Base-by-base conservation (phyloP, 2,888 invertebrate genomes). In the Liopterus haemorrhoidalis region DNA sequence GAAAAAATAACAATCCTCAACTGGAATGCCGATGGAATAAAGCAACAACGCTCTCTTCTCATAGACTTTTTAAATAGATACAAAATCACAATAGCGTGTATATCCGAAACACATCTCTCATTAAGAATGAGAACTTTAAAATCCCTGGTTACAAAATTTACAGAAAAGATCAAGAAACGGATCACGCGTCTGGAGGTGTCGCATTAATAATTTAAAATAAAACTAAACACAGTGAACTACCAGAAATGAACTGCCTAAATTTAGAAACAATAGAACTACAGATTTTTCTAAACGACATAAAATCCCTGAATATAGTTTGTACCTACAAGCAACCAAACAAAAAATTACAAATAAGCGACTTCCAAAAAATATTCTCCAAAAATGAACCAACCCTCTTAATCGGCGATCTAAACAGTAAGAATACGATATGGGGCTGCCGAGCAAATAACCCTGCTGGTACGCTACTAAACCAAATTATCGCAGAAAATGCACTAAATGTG, bases 351-450 rank as follows among this genome's bases (percentile, higher is more conserved):
- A 42, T 46, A 24, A 22, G 32, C 5, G 48, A 50, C 19, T 33
- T 50, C 24, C 12, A 12, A n/a, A 20, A 5, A 8, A 22, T 40
- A 3, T 46, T 49, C 21, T 25, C 33, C 18, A 37, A 12, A 16
- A 20, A 37, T 14, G n/a, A 19, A 16, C 32, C 21, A 22, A 33
- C 28, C 15, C n/a, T 47, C 42, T 19, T 43, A 16, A n/a, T 49
- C 30, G 43, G 43, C 16, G 43, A 49, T 32, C 18, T 49, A 35
- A 47, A 49, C 20, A 21, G 46, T 12, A 47, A 49, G 28, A 38
- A 42, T 22, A 22, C 5, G 6, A 11, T 21, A 19, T 45, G 50
- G 44, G 49, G 41, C 8, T 46, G 48, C 38, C 33, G n/a, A 21
- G 35, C 38, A 12, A 47, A 24, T 14, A 48, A 48, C 36, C 45